Conservation (phyloP, 2,113 vertebrate species). For the Lagenorhynchus albirostris region DNA sequence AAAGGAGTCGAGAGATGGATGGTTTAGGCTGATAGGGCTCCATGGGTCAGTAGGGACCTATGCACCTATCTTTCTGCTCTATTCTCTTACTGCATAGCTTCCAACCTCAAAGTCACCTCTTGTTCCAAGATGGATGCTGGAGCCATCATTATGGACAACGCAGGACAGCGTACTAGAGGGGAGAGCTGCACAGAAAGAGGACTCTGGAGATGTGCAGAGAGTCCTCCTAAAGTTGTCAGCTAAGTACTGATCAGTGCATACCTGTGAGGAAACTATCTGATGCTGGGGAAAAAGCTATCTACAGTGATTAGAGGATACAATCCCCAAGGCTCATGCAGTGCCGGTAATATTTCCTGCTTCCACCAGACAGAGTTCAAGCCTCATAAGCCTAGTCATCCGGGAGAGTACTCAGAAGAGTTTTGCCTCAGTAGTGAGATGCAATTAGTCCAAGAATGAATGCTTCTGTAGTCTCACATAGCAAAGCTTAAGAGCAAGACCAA, state of each 20-base stretch:
- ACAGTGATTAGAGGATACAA: not conserved
- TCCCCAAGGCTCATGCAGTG: not conserved
- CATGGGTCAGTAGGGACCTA: not conserved
- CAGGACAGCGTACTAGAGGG: not conserved
- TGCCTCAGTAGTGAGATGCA: not conserved
- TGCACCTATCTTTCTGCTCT: not conserved
- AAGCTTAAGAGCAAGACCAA: not conserved
- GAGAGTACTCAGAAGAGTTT: not conserved
- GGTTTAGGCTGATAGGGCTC: not conserved
- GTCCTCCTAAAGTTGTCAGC: not conserved
- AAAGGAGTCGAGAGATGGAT: not conserved
- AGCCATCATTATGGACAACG: not conserved
- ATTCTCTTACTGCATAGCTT: not conserved
- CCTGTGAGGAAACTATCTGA: not conserved
- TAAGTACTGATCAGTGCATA: not conserved
- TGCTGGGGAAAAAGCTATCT: not conserved
- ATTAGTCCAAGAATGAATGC: not conserved
- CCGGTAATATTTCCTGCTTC: not conserved
- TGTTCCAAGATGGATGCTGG: not conserved
- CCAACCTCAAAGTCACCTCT: not conserved
- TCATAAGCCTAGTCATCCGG: not conserved
- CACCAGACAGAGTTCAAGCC: not conserved
- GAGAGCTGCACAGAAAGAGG: not conserved
- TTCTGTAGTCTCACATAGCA: not conserved
- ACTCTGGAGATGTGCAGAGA: not conserved